Evolutionary conservation across 2,113 vertebrate species (phyloP).

Genomic region (Odontesthes bonariensis): DNA sequence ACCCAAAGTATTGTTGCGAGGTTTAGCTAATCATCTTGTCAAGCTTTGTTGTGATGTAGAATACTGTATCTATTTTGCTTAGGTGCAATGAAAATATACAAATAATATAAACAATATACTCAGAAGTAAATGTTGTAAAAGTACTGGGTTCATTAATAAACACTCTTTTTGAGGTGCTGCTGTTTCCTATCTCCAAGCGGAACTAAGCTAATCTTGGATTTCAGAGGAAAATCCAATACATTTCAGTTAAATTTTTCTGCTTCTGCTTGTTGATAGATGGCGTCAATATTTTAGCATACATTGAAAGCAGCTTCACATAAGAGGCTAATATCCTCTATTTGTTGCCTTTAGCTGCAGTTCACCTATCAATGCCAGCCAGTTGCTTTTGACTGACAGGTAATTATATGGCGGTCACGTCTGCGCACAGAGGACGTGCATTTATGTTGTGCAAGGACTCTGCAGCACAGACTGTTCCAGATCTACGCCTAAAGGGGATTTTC

Average conservation of each 20-base stretch:
- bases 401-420: conserved; percentile 53
- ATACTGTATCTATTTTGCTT: background rate
- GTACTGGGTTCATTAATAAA: too few species aligned
- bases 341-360: conserved; percentile 51
- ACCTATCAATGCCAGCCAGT: conserved; percentile 64
- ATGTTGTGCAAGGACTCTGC: conserved; percentile 47
- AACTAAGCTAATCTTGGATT: too few species aligned
- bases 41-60: background rate
- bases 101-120: too few species aligned
- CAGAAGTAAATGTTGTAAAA: too few species aligned
- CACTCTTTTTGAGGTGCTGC: too few species aligned
- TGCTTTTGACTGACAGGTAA: conserved; percentile 67
- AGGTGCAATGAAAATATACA: too few species aligned
- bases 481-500: conserved; percentile 63
- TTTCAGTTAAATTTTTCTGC: too few species aligned
- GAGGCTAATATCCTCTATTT: conserved; percentile 38
- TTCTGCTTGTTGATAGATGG: background rate
- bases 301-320: conserved; percentile 16
- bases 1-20: too few species aligned
- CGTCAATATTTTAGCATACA: background rate
- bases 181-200: too few species aligned
- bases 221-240: too few species aligned
- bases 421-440: conserved; percentile 32
- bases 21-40: too few species aligned
- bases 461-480: conserved; percentile 45